phyloP scores from a whole-genome alignment of 2,888 invertebrate species.

The Drosophila nigricruria region DNA sequence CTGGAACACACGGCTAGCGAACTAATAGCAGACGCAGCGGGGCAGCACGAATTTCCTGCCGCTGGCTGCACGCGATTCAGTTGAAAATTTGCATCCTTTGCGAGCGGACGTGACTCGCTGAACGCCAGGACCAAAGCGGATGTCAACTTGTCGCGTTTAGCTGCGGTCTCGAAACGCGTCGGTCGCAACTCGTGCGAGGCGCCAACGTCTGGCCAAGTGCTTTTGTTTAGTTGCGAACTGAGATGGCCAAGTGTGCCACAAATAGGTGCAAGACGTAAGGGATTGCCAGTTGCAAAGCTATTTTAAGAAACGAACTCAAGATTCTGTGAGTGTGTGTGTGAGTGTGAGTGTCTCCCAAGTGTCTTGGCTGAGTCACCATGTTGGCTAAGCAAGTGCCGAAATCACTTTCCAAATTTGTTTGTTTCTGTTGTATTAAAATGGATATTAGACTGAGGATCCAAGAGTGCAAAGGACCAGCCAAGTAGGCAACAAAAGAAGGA shows the following conservation, averaged over 20 bases:
- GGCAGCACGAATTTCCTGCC: constrained; percentile 47
- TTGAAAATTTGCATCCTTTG: constrained; percentile 75
- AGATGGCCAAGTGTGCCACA: constrained; percentile 22
- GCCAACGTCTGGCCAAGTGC: constrained; percentile 25
- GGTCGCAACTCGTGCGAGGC: constrained; percentile 38
- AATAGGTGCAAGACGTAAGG: constrained; percentile 32
- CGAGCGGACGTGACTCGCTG: constrained; percentile 67
- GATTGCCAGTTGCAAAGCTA: constrained; percentile 36
- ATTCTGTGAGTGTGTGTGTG: constrained; percentile 10
- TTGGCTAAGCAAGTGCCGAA: constrained; percentile 47
- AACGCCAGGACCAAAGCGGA: constrained; percentile 24
- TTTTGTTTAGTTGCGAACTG: constrained; percentile 35
- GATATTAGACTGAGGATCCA: constrained; percentile 45
- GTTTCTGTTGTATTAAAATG: constrained; percentile 57
- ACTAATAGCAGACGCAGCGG: constrained; percentile 32
- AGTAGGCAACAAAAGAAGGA: constrained; percentile 15
- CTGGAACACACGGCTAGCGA: constrained; percentile 23
- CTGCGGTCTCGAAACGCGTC: constrained; percentile 25
- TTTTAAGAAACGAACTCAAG: constrained; percentile 47
- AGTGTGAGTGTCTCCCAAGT: constrained; percentile 19
- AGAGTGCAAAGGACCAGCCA: constrained; percentile 38
- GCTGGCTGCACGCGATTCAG: constrained; percentile 59
- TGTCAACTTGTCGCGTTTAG: constrained; percentile 48
- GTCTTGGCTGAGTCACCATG: constrained; percentile 43
- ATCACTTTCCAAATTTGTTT: constrained; percentile 68